phyloP scores from a whole-genome alignment of 1,140 invertebrate genomes.

The Triops cancriformis region DNA sequence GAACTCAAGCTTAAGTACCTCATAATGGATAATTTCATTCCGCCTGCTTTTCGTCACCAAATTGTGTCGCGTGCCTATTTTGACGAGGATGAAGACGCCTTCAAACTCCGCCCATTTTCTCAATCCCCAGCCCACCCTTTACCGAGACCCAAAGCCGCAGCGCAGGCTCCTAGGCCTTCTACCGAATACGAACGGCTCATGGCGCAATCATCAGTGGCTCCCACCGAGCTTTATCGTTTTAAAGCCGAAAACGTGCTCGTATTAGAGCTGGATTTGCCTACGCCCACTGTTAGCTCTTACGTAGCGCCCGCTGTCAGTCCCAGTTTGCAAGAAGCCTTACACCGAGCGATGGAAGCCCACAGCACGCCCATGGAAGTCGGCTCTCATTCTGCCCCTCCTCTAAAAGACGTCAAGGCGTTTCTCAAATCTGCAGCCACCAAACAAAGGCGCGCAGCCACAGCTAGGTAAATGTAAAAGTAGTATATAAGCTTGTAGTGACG shows the following conservation, averaged over 20 bases:
- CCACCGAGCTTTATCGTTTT: conserved; percentile 37
- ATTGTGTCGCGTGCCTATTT: conserved; percentile 66
- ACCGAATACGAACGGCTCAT: conserved; percentile 17
- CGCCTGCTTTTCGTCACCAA: conserved; percentile 74
- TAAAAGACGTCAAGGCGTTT: conserved; percentile 22
- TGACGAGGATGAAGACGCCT: conserved; percentile 81
- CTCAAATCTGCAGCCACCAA: conserved; percentile 22
- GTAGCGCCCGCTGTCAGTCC: conserved; percentile 59
- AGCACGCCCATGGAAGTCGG: conserved; percentile 65
- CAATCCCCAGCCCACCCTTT: conserved; percentile 41
- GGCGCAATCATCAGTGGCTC: background rate
- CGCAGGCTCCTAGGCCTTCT: conserved; percentile 5
- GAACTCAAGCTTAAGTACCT: conserved; percentile 71
- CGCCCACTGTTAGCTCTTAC: conserved; percentile 69
- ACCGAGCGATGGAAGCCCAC: conserved; percentile 56
- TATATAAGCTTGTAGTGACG: too few species aligned
- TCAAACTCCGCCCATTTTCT: conserved; percentile 49
- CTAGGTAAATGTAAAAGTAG: conserved; percentile 30
- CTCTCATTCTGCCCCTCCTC: conserved; percentile 40
- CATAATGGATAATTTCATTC: conserved; percentile 96
- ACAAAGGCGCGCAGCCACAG: conserved; percentile 31
- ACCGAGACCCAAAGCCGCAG: conserved; percentile 23
- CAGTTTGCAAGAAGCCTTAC: conserved; percentile 60
- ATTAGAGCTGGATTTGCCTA: conserved; percentile 69
- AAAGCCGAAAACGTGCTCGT: conserved; percentile 74